These are phyloP conservation scores for Aspidoscelis tigris DNA, from an alignment of 2,113 vertebrate genomes.

Conservation along the genomic window DNA sequence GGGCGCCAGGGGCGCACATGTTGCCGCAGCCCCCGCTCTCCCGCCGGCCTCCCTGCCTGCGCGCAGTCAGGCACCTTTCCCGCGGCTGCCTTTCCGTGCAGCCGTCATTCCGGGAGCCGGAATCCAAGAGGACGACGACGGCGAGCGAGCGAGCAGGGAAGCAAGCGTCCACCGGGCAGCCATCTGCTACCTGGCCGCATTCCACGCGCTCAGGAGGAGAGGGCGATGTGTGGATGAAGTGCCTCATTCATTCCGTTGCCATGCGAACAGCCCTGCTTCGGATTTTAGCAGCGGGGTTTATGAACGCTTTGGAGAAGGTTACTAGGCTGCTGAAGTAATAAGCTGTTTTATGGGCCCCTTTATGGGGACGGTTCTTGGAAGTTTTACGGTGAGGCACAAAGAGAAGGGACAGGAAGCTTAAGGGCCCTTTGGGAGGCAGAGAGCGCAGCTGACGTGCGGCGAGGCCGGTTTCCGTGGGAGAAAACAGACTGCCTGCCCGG, in stretches of 20 bases:
- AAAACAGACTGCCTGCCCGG: neutral
- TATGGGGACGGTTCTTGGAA: constrained; percentile 10
- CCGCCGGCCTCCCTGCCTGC: neutral
- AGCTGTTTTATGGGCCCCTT: constrained; percentile 33
- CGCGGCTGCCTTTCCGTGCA: neutral
- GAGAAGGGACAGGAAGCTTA: neutral
- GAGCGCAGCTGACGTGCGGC: neutral
- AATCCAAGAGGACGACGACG: neutral
- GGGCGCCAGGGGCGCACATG: neutral
- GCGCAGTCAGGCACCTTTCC: neutral
- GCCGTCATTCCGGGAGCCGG: neutral
- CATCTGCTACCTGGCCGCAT: constrained; percentile 29
- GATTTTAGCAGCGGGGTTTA: neutral
- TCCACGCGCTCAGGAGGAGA: constrained; percentile 19
- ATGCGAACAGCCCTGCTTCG: constrained; percentile 18
- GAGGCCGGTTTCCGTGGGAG: neutral
- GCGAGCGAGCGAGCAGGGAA: neutral
- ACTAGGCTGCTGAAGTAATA: constrained; percentile 18
- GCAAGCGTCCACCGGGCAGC: neutral
- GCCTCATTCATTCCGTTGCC: constrained; percentile 28
- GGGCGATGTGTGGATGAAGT: neutral
- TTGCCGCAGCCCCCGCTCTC: neutral
- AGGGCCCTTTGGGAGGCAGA: neutral
- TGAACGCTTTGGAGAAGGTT: constrained; percentile 1
- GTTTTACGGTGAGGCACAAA: neutral